Conservation (phyloP, 2,797 vertebrate species). For the Labeo calbasu region DNA sequence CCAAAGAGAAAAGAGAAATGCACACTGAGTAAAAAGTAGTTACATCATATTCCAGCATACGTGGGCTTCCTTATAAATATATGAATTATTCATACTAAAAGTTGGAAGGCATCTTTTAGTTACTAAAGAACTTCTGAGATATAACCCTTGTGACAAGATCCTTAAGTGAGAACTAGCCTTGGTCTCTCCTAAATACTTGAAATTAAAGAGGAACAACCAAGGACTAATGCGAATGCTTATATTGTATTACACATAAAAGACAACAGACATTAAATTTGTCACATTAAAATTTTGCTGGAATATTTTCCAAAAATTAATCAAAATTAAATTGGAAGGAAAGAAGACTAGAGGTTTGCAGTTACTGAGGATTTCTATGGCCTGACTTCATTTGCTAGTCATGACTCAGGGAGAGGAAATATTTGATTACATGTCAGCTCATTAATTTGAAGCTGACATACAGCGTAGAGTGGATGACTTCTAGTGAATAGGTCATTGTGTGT, state of each 20-base stretch:
- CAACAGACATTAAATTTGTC: background rate
- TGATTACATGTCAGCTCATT: constrained; percentile 56
- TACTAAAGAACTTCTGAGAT: background rate
- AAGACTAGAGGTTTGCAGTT: constrained; percentile 33
- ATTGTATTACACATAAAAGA: background rate
- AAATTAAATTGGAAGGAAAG: background rate
- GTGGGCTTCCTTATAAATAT: background rate
- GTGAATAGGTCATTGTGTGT: constrained; percentile 50
- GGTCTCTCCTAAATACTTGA: background rate
- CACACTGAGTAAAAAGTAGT: background rate
- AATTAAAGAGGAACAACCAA: background rate
- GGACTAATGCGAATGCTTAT: background rate
- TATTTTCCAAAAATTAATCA: constrained; percentile 14
- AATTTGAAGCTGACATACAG: constrained; percentile 51
- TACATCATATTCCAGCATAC: background rate
- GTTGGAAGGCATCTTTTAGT: background rate
- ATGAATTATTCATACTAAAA: background rate
- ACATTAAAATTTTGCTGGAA: background rate
- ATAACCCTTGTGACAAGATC: too few relatives aligned
- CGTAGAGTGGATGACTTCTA: constrained; percentile 41
- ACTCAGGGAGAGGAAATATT: constrained; percentile 32
- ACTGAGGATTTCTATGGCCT: constrained; percentile 26
- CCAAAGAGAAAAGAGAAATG: background rate
- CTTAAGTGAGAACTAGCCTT: background rate
- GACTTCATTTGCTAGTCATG: constrained; percentile 51